Conservation (phyloP, 2,113 vertebrate species). For the Podiceps cristatus region DNA sequence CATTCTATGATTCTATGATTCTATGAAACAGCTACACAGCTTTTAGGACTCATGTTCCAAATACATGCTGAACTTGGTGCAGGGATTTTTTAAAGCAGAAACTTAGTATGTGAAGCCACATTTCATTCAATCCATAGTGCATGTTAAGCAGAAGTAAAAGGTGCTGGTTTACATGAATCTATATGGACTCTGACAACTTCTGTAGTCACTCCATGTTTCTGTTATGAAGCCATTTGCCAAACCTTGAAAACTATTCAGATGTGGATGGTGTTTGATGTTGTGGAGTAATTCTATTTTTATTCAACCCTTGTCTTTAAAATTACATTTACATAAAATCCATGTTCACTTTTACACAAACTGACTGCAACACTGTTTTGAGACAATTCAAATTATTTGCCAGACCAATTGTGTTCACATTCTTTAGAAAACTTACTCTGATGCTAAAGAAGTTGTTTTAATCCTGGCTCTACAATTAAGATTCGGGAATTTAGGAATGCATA, state of each 20-base stretch:
- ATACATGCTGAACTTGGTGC: neutral
- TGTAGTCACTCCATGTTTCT: neutral
- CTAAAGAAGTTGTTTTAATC: neutral
- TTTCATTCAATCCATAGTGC: neutral
- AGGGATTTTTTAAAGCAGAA: neutral
- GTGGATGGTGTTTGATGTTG: neutral
- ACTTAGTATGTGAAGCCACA: neutral
- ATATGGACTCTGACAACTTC: neutral
- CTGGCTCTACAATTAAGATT: constrained; percentile 1
- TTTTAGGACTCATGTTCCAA: neutral
- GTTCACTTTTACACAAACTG: neutral
- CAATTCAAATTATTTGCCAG: constrained; percentile 6
- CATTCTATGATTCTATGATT: no score
- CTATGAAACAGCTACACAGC: neutral
- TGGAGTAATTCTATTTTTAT: neutral
- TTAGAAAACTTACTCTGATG: neutral
- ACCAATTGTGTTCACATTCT: neutral
- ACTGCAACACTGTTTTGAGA: constrained; percentile 26
- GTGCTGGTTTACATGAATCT: neutral
- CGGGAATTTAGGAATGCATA: neutral
- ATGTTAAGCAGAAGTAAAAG: neutral
- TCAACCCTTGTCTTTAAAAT: neutral
- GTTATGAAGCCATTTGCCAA: neutral
- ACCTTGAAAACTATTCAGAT: neutral
- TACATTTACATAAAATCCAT: neutral